A percentile compares a stretch with the other conserved stretches of the same genome.
Conservation (phyloP, 2,113 vertebrate species). For the Daphoenositta chrysoptera region DNA sequence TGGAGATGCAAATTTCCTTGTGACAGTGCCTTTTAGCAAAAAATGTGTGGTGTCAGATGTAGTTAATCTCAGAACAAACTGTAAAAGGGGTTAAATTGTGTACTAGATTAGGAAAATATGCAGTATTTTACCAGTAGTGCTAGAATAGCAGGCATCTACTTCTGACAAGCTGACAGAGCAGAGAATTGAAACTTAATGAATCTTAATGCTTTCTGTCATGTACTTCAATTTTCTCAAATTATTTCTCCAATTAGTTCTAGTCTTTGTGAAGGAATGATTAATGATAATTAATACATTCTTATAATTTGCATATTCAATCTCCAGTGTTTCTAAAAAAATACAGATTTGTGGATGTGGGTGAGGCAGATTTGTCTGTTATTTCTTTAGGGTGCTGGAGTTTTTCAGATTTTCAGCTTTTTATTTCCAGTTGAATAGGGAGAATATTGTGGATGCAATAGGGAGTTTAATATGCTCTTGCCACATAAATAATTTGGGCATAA, state of each 20-base stretch:
- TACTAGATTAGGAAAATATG: not conserved
- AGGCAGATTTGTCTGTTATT: not conserved
- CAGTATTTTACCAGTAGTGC: slow-evolving; percentile 24
- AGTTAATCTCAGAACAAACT: slow-evolving; percentile 52
- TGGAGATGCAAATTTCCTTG: not conserved
- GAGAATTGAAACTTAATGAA: slow-evolving; percentile 75
- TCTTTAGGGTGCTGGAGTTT: not conserved
- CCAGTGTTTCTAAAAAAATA: slow-evolving; percentile 34
- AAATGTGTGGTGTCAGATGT: not conserved
- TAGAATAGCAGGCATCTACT: slow-evolving; percentile 54
- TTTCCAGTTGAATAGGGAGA: not conserved
- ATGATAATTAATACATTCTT: slow-evolving; percentile 72
- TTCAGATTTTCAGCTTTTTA: not conserved
- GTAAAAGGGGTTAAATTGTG: slow-evolving; percentile 24
- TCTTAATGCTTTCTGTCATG: slow-evolving; percentile 69
- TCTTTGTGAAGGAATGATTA: slow-evolving; percentile 73
- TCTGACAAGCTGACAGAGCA: slow-evolving; percentile 67
- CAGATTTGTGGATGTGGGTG: not conserved
- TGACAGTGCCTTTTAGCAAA: not conserved
- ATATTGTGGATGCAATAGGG: not conserved
- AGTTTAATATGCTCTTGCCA: not conserved
- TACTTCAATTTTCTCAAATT: slow-evolving; percentile 71
- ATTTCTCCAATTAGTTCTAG: slow-evolving; percentile 72
- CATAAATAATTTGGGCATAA: not conserved
- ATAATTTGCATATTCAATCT: slow-evolving; percentile 66